Evolutionary conservation across 2,113 vertebrate species (phyloP), one percentile per base, ranked within the genome.

Genomic region (Mobula hypostoma): DNA sequence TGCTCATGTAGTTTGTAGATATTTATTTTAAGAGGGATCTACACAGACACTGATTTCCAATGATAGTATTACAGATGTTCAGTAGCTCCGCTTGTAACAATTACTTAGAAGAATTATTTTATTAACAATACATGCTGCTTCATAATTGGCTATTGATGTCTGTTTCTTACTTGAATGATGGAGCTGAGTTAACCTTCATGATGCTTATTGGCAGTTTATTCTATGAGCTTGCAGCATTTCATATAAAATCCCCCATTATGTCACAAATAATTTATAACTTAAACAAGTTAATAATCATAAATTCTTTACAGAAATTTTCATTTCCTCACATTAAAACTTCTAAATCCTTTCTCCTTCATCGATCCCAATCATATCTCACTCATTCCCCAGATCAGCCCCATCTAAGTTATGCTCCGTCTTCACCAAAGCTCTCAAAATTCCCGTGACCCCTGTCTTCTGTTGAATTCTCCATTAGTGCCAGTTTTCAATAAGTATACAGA

Each of bases 1-100:
- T 96, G 95, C 96, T 95, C 96, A 96, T 96, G 96, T 95, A 96
- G 96, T 96, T 96, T 95, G 94, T 95, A 95, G 95, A 96, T 96
- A 97, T 96, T 97, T 97, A 96, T 95, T 96, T 95, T 95, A 96
- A 94, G 96, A 93, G 72, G 91, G 70, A 48, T 27, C 17, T 70
- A 93, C 56, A 68, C 66, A 29, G 85, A 90, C 63, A 74, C n/a
- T 74, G 40, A 32, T 9, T 91, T 92, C 90, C 61, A 92, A 36
- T 7, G 88, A 66, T 72, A 40, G 8, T 2, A 72, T 48, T 93
- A 70, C 17, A 27, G 32, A 92, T 72, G 32, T 70, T 92, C 70
- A 70, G 32, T 6, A 56, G 11, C 91, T 56, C 40, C 12, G 36
- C 36, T 15, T 11, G 0, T 92, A 7, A 24, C 61, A 90, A 66